A percentile compares a stretch with the other conserved stretches of the same genome.
These are phyloP conservation scores for Tenodera sinensis DNA, from an alignment of 2,888 invertebrate genomes.

Conservation along the genomic window DNA sequence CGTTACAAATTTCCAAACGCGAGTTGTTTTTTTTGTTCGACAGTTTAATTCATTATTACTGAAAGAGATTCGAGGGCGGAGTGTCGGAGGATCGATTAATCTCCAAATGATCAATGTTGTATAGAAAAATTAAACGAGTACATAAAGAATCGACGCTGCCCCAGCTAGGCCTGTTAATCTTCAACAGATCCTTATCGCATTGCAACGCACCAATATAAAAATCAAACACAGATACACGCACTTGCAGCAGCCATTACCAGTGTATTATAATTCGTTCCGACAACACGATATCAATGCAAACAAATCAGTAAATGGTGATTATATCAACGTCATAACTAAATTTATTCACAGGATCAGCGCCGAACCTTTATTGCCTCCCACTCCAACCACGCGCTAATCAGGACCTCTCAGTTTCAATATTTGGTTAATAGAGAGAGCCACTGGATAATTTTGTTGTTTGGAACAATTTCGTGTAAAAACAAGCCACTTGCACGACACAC, in stretches of 20 bases:
- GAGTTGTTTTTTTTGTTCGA: too few species aligned
- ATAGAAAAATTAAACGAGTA: background rate
- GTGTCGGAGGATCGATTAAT: background rate
- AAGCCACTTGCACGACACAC: background rate
- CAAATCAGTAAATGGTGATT: slow-evolving; percentile 1
- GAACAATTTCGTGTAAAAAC: background rate
- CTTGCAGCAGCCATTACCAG: background rate
- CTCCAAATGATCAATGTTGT: background rate
- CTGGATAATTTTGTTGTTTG: background rate
- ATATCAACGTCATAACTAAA: background rate
- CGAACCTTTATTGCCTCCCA: too few species aligned
- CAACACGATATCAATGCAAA: background rate
- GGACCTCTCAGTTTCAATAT: slow-evolving; percentile 8
- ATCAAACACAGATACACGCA: background rate
- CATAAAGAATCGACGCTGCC: background rate
- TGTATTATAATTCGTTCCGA: background rate
- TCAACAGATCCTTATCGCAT: background rate
- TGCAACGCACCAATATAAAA: background rate
- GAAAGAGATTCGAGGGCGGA: too few species aligned
- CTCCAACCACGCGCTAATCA: background rate
- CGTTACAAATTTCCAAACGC: too few species aligned
- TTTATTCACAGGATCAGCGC: background rate
- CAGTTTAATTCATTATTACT: too few species aligned
- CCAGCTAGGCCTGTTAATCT: background rate
- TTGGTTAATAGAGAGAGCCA: background rate